Evolutionary conservation across 2,113 vertebrate genomes (phyloP).

Genomic region (Deroptyus accipitrinus): DNA sequence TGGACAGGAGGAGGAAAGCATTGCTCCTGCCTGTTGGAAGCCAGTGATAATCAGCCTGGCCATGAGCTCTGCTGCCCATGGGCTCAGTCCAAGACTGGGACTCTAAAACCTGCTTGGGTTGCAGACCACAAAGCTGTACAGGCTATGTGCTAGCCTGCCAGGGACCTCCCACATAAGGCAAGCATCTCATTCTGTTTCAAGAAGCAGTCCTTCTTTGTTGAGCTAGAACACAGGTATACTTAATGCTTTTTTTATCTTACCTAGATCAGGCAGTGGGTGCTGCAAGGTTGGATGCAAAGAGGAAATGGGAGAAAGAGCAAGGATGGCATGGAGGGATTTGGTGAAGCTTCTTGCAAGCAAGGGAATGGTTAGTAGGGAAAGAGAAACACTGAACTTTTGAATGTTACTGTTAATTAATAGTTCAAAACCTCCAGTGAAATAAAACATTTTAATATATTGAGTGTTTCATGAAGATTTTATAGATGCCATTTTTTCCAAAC

Average conservation of each 20-base stretch:
- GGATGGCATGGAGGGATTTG: not conserved
- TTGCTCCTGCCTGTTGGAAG: not conserved
- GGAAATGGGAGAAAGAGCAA: not conserved
- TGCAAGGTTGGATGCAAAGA: not conserved
- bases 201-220: not conserved
- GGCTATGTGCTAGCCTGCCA: not conserved
- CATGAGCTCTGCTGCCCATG: not conserved
- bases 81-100: not conserved
- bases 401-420: not conserved
- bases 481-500: not conserved
- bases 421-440: not conserved
- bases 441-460: not conserved
- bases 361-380: not conserved
- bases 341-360: not conserved
- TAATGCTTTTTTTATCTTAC: not conserved
- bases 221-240: not conserved
- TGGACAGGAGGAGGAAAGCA: not conserved
- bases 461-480: not conserved
- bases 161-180: not conserved
- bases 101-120: not conserved
- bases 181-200: accelerated
- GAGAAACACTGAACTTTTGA: not conserved
- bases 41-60: not conserved
- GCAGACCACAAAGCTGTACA: not conserved
- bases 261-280: not conserved